Conservation (phyloP, 2,888 invertebrate genomes). For the Nomada hirtipes region DNA sequence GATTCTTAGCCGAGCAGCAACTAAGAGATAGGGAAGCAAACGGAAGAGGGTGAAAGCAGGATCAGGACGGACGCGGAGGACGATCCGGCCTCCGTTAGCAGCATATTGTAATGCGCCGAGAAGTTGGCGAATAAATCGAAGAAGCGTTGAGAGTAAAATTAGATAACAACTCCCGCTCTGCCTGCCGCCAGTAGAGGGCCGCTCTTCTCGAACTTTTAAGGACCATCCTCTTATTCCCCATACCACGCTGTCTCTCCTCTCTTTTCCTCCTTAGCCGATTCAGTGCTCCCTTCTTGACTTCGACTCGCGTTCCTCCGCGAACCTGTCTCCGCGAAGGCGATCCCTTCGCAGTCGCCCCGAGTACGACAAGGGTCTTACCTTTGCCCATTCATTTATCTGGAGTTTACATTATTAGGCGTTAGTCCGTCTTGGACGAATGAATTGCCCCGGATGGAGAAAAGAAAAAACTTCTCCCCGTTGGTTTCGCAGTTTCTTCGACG, state of each 20-base stretch:
- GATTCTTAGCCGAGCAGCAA: constrained; percentile 40
- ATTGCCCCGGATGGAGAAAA: constrained; percentile 63
- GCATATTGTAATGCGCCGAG: constrained; percentile 84
- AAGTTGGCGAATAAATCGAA: constrained; percentile 85
- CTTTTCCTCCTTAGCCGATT: constrained; percentile 27
- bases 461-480: background rate
- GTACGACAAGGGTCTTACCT: constrained; percentile 62
- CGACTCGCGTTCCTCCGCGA: constrained; percentile 21
- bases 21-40: constrained; percentile 52
- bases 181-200: constrained; percentile 73
- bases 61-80: constrained; percentile 59
- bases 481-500: background rate
- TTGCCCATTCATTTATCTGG: constrained; percentile 75
- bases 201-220: constrained; percentile 81
- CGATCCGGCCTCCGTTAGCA: constrained; percentile 79
- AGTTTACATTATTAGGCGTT: constrained; percentile 80
- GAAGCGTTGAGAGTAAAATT: constrained; percentile 85
- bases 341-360: constrained; percentile 46
- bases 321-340: constrained; percentile 28
- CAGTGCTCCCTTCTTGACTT: constrained; percentile 43
- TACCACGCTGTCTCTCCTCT: constrained; percentile 57
- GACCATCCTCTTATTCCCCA: constrained; percentile 78
- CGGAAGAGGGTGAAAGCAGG: constrained; percentile 52
- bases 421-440: constrained; percentile 74
- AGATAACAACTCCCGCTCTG: constrained; percentile 83